Base-by-base conservation (phyloP, 2,797 vertebrate species). In the Periparus ater region DNA sequence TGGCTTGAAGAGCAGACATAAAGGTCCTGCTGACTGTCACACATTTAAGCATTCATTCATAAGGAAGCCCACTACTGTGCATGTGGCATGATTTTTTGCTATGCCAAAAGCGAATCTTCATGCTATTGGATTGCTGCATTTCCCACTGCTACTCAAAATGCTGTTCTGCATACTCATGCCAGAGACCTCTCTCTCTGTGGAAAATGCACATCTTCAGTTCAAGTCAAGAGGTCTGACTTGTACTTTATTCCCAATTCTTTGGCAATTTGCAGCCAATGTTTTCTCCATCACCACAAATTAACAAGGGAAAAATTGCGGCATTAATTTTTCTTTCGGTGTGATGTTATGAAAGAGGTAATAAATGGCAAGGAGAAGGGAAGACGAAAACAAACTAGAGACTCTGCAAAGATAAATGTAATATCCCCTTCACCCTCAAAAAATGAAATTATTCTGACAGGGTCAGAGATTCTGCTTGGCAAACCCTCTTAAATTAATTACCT, bases 401-500 rank as follows among this genome's bases (percentile, higher is more conserved):
- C 84, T 89, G 87, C 82, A 89, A 97, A 97, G 96, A 97, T 96
- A 97, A 97, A 97, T 91, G 95, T 61, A 95, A 87, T 95, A 95
- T 96, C 93, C 93, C 77, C 81, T 97, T 97, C 96, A 97, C 90
- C 97, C 97, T 95, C 68, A 96, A 97, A 96, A 98, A 97, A 97
- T 95, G 91, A 97, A 98, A 98, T 98, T 97, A 97, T 97, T 98
- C 97, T 97, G 97, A 98, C 96, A 97, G 97, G 97, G 97, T 98
- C 92, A 47, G 96, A 96, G 89, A 97, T 96, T 96, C 96, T 96
- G 95, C 97, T 97, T 96, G 97, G 97, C 91, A 98, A 98, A 98
- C 96, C 92, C 94, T 97, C 97, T 97, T 98, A 98, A 98, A 98
- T 98, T 98, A 98, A 98, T 98, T 98, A 98, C 97, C 94, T 96